A percentile compares a stretch with the other conserved stretches of the same genome.
Evolutionary conservation across 2,888 invertebrate species (phyloP).

Genomic region (Pristionchus entomophagus): DNA sequence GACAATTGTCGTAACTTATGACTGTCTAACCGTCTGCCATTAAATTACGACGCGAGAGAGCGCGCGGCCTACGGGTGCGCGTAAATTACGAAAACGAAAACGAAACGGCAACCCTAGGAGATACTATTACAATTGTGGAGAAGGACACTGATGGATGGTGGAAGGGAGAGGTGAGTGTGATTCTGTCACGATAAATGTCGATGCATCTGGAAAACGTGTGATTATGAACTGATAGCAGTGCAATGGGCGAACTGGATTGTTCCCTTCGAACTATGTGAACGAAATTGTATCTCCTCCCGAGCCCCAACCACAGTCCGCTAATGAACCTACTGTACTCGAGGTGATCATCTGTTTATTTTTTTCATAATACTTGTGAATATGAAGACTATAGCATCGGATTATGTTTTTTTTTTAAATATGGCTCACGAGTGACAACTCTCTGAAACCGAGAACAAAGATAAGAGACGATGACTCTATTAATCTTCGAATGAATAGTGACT

Average conservation of each 20-base stretch:
- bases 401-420: too few species aligned
- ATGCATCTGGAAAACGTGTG: not conserved
- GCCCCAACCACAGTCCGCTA: not conserved
- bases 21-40: too few species aligned
- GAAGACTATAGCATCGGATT: too few species aligned
- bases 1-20: too few species aligned
- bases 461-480: too few species aligned
- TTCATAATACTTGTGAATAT: too few species aligned
- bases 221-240: slow-evolving; percentile 78
- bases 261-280: slow-evolving; percentile 95
- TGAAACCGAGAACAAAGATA: not conserved
- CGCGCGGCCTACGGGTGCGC: too few species aligned
- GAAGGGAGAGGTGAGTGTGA: slow-evolving; percentile 85
- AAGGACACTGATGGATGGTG: slow-evolving; percentile 99
- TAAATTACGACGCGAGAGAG: too few species aligned
- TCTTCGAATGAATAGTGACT: too few species aligned
- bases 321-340: slow-evolving; percentile 1
- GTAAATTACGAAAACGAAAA: slow-evolving; percentile 97
- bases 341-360: too few species aligned
- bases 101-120: slow-evolving; percentile 94
- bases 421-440: not conserved
- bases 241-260: slow-evolving; percentile 86
- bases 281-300: slow-evolving; percentile 63
- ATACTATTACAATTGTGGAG: slow-evolving; percentile 93
- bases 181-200: too few species aligned